Evolutionary conservation across 2,888 invertebrate genomes (phyloP).

Genomic region (Tachystola acroxantha): DNA sequence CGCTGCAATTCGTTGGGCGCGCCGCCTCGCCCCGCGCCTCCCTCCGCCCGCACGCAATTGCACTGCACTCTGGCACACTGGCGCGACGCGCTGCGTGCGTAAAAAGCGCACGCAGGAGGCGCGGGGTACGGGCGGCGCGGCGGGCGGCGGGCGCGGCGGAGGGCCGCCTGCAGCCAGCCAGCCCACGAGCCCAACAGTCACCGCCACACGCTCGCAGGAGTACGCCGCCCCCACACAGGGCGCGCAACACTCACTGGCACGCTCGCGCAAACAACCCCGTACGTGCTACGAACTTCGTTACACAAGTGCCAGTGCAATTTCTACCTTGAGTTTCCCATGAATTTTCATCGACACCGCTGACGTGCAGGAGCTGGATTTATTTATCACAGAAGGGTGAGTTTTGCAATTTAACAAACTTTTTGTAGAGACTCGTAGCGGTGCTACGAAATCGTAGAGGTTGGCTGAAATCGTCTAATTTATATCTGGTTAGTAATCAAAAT

Average conservation of each 20-base stretch:
- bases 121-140: constrained; percentile 29
- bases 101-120: constrained; percentile 70
- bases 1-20: constrained; percentile 74
- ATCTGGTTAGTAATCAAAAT: constrained; percentile 14
- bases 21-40: constrained; percentile 30
- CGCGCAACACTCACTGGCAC: constrained; percentile 19
- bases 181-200: constrained; percentile 61
- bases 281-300: constrained; percentile 55
- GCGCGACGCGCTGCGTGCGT: constrained; percentile 66
- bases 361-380: constrained; percentile 37
- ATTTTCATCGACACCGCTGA: constrained; percentile 23
- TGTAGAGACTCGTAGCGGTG: constrained; percentile 25
- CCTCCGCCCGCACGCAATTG: constrained; percentile 70
- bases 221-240: constrained; percentile 71
- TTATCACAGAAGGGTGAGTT: constrained; percentile 29
- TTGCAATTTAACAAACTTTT: constrained; percentile 13
- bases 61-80: constrained; percentile 60
- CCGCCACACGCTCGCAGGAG: constrained; percentile 67
- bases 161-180: constrained; percentile 26
- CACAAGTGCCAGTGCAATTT: constrained; percentile 56
- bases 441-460: constrained; percentile 31
- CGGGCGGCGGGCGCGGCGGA: constrained; percentile 35
- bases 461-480: constrained; percentile 10
- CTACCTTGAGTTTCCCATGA: constrained; percentile 34
- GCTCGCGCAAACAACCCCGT: constrained; percentile 55